Evolutionary conservation across 2,113 vertebrate genomes (phyloP).

Genomic region (Hyaena hyaena): DNA sequence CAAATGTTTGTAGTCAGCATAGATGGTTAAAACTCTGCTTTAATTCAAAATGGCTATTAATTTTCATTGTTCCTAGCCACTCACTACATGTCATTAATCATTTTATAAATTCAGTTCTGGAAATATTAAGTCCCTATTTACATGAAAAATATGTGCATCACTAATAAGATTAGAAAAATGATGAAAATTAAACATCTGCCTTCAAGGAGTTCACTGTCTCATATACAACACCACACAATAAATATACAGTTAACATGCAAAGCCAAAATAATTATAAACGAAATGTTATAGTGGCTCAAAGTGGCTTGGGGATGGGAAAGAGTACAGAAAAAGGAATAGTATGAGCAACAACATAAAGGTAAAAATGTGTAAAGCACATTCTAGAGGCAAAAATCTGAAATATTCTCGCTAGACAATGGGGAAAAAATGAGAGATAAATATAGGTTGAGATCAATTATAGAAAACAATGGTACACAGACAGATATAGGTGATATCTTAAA

Average conservation of each 20-base stretch:
- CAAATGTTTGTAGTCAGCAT: neutral
- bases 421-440: neutral
- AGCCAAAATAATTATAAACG: conserved; percentile 24
- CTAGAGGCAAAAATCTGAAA: neutral
- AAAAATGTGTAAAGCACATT: neutral
- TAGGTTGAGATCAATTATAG: neutral
- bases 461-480: neutral
- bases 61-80: neutral
- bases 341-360: neutral
- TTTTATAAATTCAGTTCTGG: conserved; percentile 39
- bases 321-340: neutral
- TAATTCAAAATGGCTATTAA: conserved; percentile 48
- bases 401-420: neutral
- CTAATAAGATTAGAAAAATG: conserved; percentile 6
- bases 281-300: neutral
- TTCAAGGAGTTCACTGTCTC: conserved; percentile 15
- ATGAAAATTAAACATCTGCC: conserved; percentile 36
- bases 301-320: neutral
- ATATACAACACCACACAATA: neutral
- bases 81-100: neutral
- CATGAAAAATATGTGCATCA: conserved; percentile 22
- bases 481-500: neutral
- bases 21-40: neutral
- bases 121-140: conserved; percentile 5
- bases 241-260: neutral